Conservation (phyloP, 2,888 invertebrate genomes). For the Heteromyza rotundicornis region DNA sequence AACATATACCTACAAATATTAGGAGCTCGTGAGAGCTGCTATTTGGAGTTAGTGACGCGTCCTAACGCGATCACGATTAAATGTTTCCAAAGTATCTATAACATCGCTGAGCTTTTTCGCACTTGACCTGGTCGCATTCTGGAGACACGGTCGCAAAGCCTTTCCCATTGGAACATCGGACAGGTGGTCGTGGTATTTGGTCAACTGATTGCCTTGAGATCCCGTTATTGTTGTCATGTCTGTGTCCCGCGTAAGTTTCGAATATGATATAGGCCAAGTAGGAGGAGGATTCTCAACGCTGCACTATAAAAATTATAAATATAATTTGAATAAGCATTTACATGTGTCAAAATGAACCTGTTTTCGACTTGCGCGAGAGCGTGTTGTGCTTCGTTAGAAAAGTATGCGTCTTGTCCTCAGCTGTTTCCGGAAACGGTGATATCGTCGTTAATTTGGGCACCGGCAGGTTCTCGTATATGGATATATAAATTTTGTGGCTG, state of each 20-base stretch:
- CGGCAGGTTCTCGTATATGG: slow-evolving; percentile 55
- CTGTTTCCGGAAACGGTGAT: no score
- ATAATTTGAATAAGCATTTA: no score
- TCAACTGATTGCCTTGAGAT: not conserved
- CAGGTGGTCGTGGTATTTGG: slow-evolving; percentile 45
- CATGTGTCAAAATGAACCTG: slow-evolving; percentile 34
- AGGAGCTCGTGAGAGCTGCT: no score
- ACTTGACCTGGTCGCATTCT: no score
- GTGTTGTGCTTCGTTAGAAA: not conserved
- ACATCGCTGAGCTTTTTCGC: no score
- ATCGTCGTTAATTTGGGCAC: no score
- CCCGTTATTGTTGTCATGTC: not conserved
- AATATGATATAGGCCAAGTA: slow-evolving; percentile 46
- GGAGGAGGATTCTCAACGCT: slow-evolving; percentile 44
- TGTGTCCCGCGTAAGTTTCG: slow-evolving; percentile 16
- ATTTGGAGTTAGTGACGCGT: no score
- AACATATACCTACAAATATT: no score
- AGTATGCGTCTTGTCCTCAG: not conserved
- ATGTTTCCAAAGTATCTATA: no score
- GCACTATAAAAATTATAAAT: slow-evolving; percentile 12
- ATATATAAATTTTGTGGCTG: slow-evolving; percentile 57
- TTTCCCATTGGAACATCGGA: slow-evolving; percentile 46
- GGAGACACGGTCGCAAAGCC: no score
- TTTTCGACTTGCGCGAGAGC: slow-evolving; percentile 31
- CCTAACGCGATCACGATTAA: no score